phyloP scores from a whole-genome alignment of 2,888 invertebrate species.

The Xestobium rufovillosum region DNA sequence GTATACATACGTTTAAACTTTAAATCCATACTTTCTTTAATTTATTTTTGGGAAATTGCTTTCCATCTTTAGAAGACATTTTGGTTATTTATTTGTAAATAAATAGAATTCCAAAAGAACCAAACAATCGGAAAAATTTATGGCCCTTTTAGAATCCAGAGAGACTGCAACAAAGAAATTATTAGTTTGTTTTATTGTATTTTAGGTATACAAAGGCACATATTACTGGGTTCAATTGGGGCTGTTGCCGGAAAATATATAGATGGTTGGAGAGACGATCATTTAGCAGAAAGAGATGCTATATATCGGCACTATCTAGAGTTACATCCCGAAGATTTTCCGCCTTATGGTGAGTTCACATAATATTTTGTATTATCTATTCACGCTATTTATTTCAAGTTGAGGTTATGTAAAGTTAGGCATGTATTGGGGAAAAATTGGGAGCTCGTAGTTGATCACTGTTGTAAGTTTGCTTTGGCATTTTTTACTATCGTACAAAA shows the following conservation, averaged over 20 bases:
- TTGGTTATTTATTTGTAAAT: too few relatives aligned
- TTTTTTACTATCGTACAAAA: too few relatives aligned
- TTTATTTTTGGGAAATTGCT: too few relatives aligned
- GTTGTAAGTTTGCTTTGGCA: slow-evolving; percentile 1
- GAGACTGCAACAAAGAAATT: too few relatives aligned
- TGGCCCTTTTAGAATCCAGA: too few relatives aligned
- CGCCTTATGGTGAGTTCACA: slow-evolving; percentile 47
- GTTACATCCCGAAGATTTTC: slow-evolving; percentile 71
- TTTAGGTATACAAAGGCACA: slow-evolving; percentile 50
- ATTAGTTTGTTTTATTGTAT: too few relatives aligned
- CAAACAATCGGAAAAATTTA: too few relatives aligned
- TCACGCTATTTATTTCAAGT: neutral
- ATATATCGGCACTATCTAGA: slow-evolving; percentile 62
- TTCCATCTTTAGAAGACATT: too few relatives aligned
- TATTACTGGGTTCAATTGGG: slow-evolving; percentile 35
- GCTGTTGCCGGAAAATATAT: slow-evolving; percentile 39
- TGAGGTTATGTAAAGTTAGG: neutral
- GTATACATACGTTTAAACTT: too few relatives aligned
- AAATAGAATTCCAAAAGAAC: too few relatives aligned
- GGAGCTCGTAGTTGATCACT: slow-evolving; percentile 2
- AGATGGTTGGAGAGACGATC: slow-evolving; percentile 47
- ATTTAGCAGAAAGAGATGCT: slow-evolving; percentile 65
- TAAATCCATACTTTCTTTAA: too few relatives aligned
- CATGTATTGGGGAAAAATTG: too few relatives aligned
- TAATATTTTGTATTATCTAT: slow-evolving; percentile 1